phyloP scores from a whole-genome alignment of 1,140 invertebrate genomes.

The Hydropsyche tenuis region DNA sequence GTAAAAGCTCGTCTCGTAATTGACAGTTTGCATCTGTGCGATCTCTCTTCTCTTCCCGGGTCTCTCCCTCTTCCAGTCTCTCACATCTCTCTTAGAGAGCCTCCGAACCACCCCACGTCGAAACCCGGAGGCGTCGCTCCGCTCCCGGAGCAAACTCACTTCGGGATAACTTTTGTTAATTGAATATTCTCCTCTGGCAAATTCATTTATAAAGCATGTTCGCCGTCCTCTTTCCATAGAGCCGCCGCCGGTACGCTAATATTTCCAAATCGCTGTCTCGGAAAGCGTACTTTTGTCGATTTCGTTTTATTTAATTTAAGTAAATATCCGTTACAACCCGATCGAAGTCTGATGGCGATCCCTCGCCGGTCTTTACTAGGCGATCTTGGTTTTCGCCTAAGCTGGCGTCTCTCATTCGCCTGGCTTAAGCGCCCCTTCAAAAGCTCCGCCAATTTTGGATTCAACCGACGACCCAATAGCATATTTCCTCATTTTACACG shows the following conservation, averaged over 20 bases:
- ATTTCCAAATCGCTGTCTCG: background rate
- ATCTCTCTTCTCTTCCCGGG: slow-evolving; percentile 18
- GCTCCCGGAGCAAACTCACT: background rate
- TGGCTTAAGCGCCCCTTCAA: slow-evolving; percentile 27
- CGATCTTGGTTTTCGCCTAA: slow-evolving; percentile 11
- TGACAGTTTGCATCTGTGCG: slow-evolving; percentile 37
- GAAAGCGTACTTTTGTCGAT: background rate
- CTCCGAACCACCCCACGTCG: background rate
- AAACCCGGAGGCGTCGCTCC: slow-evolving; percentile 16
- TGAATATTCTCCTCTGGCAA: slow-evolving; percentile 31
- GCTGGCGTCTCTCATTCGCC: slow-evolving; percentile 17
- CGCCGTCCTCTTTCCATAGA: too few relatives aligned
- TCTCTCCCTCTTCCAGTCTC: background rate
- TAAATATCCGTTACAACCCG: background rate
- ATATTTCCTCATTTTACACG: slow-evolving; percentile 38
- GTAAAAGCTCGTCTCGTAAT: slow-evolving; percentile 35
- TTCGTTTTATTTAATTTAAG: slow-evolving; percentile 3
- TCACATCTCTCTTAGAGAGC: background rate
- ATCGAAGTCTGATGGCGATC: background rate
- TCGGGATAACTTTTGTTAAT: slow-evolving; percentile 29
- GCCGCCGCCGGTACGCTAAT: background rate
- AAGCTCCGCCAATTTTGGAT: slow-evolving; percentile 34
- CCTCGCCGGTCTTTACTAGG: slow-evolving; percentile 12
- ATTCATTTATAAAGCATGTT: slow-evolving; percentile 21
- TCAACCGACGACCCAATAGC: slow-evolving; percentile 28